Percentiles rank a stretch among this genome's conserved stretches.
Conservation (phyloP, 2,113 vertebrate species). For the Marcusenius ussheri region DNA sequence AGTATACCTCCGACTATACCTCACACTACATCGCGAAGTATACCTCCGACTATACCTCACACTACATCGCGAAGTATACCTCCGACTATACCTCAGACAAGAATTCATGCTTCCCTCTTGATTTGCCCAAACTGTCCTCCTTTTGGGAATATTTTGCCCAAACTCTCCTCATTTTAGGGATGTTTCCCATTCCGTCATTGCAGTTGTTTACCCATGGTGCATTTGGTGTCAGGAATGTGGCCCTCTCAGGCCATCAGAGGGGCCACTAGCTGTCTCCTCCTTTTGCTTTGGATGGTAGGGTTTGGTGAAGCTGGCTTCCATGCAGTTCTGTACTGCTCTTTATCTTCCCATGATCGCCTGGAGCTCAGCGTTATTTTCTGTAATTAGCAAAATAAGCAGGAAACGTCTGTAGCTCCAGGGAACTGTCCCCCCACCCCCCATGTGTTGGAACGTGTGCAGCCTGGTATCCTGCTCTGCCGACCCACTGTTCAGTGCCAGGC, state of each 20-base stretch:
- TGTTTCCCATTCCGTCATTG: neutral
- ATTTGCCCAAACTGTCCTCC: neutral
- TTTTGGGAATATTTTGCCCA: neutral
- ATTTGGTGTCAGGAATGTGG: neutral
- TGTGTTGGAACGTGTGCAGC: neutral
- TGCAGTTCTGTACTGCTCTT: neutral
- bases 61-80: too few relatives aligned
- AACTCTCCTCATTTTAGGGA: neutral
- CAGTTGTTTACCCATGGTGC: neutral
- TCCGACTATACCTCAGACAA: too few relatives aligned
- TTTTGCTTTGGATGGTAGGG: neutral
- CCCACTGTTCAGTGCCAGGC: neutral
- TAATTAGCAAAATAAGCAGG: neutral
- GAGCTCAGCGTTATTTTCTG: neutral
- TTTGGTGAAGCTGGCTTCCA: neutral
- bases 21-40: too few relatives aligned
- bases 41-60: too few relatives aligned
- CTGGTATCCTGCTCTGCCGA: neutral
- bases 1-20: too few relatives aligned
- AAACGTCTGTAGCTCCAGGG: neutral
- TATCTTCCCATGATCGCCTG: neutral
- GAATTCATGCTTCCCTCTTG: neutral
- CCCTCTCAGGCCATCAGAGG: neutral
- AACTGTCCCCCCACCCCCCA: neutral
- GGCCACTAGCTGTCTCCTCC: neutral